Conservation (phyloP, 2,888 invertebrate species). For the Machimus rusticus region DNA sequence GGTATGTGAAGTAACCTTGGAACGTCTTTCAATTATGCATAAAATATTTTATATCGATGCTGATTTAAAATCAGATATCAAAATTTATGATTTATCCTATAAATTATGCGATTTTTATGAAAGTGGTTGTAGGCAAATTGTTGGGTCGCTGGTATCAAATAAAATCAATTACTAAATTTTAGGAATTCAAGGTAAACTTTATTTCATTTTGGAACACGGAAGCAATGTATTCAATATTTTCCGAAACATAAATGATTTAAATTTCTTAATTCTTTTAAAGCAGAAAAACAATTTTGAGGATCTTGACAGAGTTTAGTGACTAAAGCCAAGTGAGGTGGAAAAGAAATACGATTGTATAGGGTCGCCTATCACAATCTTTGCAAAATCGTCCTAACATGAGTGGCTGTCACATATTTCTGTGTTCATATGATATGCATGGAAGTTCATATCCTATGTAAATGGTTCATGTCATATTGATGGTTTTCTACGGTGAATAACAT, state of each 20-base stretch:
- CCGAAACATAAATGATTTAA: not conserved
- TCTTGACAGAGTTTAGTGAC: not conserved
- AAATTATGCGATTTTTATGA: too few relatives aligned
- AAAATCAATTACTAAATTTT: too few relatives aligned
- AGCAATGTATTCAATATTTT: too few relatives aligned
- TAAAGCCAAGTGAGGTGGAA: not conserved
- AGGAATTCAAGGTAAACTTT: too few relatives aligned
- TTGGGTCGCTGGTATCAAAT: too few relatives aligned
- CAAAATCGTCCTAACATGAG: not conserved
- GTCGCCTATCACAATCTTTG: not conserved
- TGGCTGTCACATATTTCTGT: not conserved
- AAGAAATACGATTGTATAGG: not conserved
- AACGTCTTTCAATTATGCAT: too few relatives aligned
- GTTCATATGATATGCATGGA: constrained; percentile 2
- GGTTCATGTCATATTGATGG: constrained; percentile 9
- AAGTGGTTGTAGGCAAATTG: too few relatives aligned
- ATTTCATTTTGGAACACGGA: too few relatives aligned
- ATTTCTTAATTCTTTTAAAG: not conserved
- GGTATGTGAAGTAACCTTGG: too few relatives aligned
- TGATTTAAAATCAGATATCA: too few relatives aligned
- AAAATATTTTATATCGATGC: too few relatives aligned
- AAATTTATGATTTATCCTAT: too few relatives aligned
- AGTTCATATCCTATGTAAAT: constrained; percentile 11
- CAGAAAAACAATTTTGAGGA: not conserved
- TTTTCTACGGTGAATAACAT: not conserved